Conservation (phyloP, 2,888 invertebrate species). For the Ceriagrion tenellum region DNA sequence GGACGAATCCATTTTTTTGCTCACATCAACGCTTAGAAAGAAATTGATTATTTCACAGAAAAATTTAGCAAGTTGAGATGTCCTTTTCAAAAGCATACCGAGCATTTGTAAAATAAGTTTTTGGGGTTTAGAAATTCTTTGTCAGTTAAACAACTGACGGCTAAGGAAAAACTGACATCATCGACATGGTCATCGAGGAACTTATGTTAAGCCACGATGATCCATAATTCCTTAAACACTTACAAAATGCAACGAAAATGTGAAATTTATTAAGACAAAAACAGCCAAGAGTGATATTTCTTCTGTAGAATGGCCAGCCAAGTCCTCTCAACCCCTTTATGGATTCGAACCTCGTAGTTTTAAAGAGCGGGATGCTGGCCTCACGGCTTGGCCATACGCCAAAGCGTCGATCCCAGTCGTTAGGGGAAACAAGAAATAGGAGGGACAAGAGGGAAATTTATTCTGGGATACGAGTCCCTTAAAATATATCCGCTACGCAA, state of each 20-base stretch:
- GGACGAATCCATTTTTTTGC: too few species aligned
- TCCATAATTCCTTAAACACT: too few species aligned
- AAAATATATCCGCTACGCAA: background rate
- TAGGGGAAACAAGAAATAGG: background rate
- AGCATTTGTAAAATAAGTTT: too few species aligned
- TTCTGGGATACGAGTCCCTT: background rate
- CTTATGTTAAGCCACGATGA: too few species aligned
- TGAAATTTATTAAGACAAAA: background rate
- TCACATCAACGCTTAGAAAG: too few species aligned
- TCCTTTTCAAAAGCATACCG: too few species aligned
- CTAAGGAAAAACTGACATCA: too few species aligned
- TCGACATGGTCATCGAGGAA: too few species aligned
- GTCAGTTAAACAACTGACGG: too few species aligned
- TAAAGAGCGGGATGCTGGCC: slow-evolving; percentile 17
- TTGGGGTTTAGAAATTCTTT: too few species aligned
- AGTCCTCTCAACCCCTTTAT: background rate
- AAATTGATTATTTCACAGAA: too few species aligned
- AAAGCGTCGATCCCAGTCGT: slow-evolving; percentile 34
- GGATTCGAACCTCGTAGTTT: slow-evolving; percentile 27
- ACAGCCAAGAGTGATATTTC: background rate
- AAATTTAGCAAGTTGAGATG: too few species aligned
- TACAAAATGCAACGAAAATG: background rate
- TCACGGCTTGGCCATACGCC: slow-evolving; percentile 30
- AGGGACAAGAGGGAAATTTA: background rate
- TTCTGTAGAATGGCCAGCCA: background rate